A percentile compares a stretch with the other conserved stretches of the same genome.
phyloP scores from a whole-genome alignment of 2,888 invertebrate species.

The Leucozona laternaria region DNA sequence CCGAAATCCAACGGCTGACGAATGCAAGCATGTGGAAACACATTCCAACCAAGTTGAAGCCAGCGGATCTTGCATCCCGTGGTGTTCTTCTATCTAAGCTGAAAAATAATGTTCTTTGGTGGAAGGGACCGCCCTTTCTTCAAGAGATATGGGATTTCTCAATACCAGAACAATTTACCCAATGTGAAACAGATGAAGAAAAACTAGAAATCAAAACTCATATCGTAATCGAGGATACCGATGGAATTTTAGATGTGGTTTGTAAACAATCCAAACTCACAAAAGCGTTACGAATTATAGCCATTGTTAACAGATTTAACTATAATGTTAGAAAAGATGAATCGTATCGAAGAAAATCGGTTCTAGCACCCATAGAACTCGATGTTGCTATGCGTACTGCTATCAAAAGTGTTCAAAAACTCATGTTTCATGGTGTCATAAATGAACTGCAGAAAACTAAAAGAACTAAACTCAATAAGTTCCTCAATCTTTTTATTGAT shows the following conservation, averaged over 20 bases:
- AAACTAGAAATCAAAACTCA: not conserved
- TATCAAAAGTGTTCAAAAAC: too few species aligned
- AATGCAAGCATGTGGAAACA: too few species aligned
- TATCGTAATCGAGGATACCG: not conserved
- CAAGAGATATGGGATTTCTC: conserved; percentile 14
- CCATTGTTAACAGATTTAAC: not conserved
- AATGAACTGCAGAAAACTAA: not conserved
- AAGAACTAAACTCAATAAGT: too few species aligned
- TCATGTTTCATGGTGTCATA: not conserved
- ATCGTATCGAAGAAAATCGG: not conserved
- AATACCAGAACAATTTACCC: not conserved
- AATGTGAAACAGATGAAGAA: conserved; percentile 2
- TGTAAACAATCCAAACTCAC: conserved; percentile 12
- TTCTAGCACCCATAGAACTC: conserved; percentile 3
- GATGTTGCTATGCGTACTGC: not conserved
- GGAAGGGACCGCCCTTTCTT: conserved; percentile 22
- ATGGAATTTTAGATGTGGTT: conserved; percentile 1
- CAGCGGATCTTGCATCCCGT: not conserved
- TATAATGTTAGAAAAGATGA: not conserved
- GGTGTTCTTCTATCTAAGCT: not conserved
- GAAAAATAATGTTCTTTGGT: not conserved
- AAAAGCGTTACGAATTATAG: not conserved
- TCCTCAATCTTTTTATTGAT: too few species aligned
- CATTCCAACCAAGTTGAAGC: too few species aligned
- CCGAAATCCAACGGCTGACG: too few species aligned